A percentile compares a stretch with the other conserved stretches of the same genome.
These are phyloP conservation scores for Coregonus ussuriensis DNA, from an alignment of 2,797 vertebrate genomes.

Conservation along the genomic window DNA sequence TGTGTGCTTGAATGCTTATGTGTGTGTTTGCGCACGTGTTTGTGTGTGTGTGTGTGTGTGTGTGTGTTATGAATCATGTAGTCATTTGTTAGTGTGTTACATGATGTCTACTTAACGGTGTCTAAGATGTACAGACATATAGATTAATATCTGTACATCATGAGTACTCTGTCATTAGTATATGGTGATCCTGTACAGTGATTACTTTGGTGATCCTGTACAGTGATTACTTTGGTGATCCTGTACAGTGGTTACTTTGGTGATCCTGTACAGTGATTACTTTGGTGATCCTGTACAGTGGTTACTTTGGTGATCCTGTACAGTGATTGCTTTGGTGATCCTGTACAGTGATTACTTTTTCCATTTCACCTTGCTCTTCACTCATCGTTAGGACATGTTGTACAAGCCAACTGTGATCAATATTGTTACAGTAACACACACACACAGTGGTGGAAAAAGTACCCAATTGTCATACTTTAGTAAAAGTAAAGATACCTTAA, in stretches of 20 bases:
- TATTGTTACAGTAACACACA: background rate
- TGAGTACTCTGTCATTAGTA: background rate
- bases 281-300: background rate
- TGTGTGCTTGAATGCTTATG: conserved; percentile 15
- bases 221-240: background rate
- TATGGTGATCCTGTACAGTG: background rate
- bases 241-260: background rate
- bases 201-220: background rate
- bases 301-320: background rate
- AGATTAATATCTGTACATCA: no score
- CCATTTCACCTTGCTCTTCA: background rate
- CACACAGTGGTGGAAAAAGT: background rate
- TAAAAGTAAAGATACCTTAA: no score
- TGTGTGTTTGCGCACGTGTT: conserved; percentile 14
- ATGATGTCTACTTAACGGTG: background rate
- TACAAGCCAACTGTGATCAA: background rate
- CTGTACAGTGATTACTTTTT: background rate
- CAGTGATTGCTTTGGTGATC: background rate
- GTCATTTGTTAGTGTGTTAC: no score
- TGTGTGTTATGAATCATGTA: background rate
- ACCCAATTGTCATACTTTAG: no score
- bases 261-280: background rate
- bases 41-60: background rate
- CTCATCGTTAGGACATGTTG: background rate
- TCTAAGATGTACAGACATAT: background rate